Base-by-base conservation (phyloP, 1,140 invertebrate species). In the Linepithema humile region DNA sequence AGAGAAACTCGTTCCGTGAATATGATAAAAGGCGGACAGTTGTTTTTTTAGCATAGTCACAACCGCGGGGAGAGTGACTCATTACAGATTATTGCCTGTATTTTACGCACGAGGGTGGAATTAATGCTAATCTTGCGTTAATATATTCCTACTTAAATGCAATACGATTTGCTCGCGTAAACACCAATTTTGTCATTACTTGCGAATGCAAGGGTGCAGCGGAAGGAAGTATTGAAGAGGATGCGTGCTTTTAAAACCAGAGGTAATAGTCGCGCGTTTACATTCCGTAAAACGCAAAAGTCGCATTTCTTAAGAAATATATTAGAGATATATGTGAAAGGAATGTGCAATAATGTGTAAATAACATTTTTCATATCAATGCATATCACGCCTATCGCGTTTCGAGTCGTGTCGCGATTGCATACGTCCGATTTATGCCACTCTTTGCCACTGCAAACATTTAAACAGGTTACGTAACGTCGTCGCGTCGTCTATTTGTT, bases 1-100 rank as follows among this genome's bases (percentile, higher is more conserved):
- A 40, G 64, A 55, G 48, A 64, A 80, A 80, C 75, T 69, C 35
- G 75, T 78, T 78, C 75, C 35, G 32, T 78, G 75, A 78, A 78
- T 77, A 77, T 78, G 75, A 78, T 78, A 78, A 69, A 78, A 78
- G 62, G 43, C 69, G 17, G 45, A 69, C 17, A 17, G 62, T 38
- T n/a, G 35, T 74, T 38, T 62, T 62, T 62, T 45, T 48, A 48
- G 0, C 10, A n/a, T 35, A 32, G 3, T 32, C 32, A 5, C 15
- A n/a, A 75, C 15, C 29, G 12, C 32, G 20, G 35, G 32, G 23
- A 38, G 43, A 67, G 69, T 84, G 60, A 85, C 60, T 85, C 77
- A 62, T 57, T 48, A 48, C 15, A 20, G 29, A 48, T 75, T 60
- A 35, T 43, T 15, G 23, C 35, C 12, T 73, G 38, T 38, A 62